A percentile compares a stretch with the other conserved stretches of the same genome.
Conservation (phyloP, 2,888 invertebrate species). For the Ornithoptera alexandrae region DNA sequence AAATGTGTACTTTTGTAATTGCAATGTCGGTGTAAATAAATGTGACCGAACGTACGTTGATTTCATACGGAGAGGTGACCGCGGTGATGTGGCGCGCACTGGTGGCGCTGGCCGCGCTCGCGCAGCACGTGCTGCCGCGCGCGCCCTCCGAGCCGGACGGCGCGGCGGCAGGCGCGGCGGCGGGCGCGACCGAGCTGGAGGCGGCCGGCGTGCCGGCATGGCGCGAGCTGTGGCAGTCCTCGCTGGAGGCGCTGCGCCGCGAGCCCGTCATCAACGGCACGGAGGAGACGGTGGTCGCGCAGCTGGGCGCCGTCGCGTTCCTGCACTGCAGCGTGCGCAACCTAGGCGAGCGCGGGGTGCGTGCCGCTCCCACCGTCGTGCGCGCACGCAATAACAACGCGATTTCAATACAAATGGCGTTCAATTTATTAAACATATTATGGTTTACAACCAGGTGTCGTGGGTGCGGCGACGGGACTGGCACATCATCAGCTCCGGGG, state of each 20-base stretch:
- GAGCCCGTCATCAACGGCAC: constrained; percentile 85
- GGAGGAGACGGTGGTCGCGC: constrained; percentile 86
- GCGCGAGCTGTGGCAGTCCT: constrained; percentile 82
- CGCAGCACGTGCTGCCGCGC: constrained; percentile 31
- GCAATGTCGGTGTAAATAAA: background rate
- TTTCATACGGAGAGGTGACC: background rate
- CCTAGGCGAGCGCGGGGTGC: constrained; percentile 86
- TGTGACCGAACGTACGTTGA: background rate
- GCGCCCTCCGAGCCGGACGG: constrained; percentile 29
- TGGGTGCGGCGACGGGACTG: constrained; percentile 95
- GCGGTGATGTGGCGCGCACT: constrained; percentile 18
- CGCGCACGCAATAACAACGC: too few species aligned
- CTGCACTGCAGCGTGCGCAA: constrained; percentile 89
- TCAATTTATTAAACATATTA: too few species aligned
- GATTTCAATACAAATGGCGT: too few species aligned
- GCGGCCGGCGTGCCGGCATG: constrained; percentile 74
- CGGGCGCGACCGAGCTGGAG: constrained; percentile 44
- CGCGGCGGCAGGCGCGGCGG: constrained; percentile 37
- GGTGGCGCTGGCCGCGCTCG: constrained; percentile 32
- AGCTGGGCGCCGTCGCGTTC: constrained; percentile 88
- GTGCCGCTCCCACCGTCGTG: constrained; percentile 34
- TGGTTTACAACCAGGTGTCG: constrained; percentile 83
- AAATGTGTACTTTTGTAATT: too few species aligned
- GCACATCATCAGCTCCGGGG: constrained; percentile 95
- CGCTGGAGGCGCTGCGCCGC: constrained; percentile 65